Percentiles rank a stretch among this genome's conserved stretches.
Conservation (phyloP, 2,113 vertebrate genomes). For the Marmota monax region DNA sequence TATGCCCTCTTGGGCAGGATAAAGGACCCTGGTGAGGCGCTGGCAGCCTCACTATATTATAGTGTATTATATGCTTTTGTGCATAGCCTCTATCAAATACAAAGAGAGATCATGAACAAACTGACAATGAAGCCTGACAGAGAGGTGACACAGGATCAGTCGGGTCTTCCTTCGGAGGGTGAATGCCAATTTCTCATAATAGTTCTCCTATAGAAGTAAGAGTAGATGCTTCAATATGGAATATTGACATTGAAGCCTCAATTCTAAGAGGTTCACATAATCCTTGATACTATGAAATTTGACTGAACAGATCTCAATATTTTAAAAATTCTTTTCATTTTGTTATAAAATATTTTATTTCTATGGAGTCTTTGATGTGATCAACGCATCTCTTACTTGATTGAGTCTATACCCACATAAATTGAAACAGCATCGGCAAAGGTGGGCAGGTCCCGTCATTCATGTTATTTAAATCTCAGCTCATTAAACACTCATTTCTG, state of each 20-base stretch:
- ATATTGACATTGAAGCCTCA: neutral
- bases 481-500: constrained; percentile 43
- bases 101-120: neutral
- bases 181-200: neutral
- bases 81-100: neutral
- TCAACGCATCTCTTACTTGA: neutral
- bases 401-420: constrained; percentile 15
- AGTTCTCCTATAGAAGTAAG: neutral
- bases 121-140: neutral
- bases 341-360: neutral
- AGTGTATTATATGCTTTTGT: neutral
- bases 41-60: neutral
- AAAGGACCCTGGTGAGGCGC: no score
- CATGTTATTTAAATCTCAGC: constrained; percentile 65
- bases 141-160: neutral
- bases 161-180: neutral
- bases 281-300: neutral
- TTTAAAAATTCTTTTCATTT: neutral
- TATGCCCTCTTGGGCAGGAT: no score
- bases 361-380: neutral
- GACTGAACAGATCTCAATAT: neutral
- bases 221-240: neutral
- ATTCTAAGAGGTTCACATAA: neutral
- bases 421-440: constrained; percentile 45
- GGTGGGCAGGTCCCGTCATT: neutral